Conservation (phyloP, 2,113 vertebrate species). For the Xenopus laevis region DNA sequence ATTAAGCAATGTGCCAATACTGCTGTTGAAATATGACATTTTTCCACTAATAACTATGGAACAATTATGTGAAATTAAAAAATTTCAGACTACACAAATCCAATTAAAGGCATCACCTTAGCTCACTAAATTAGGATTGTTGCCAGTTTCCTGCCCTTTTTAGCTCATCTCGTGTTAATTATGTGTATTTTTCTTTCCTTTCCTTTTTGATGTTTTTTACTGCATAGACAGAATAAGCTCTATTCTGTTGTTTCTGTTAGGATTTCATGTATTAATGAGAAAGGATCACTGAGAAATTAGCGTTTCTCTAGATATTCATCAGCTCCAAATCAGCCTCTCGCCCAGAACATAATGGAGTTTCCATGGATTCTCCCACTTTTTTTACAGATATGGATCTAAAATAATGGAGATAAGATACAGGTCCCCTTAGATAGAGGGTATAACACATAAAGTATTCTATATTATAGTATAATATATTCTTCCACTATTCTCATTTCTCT, state of each 20-base stretch:
- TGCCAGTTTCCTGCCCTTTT: slow-evolving; percentile 76
- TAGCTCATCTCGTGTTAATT: slow-evolving; percentile 68
- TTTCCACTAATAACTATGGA: slow-evolving; percentile 60
- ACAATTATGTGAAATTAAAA: slow-evolving; percentile 63
- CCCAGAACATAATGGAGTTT: too few relatives aligned
- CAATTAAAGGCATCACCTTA: slow-evolving; percentile 66
- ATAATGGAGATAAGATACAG: too few relatives aligned
- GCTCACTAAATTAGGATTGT: slow-evolving; percentile 59
- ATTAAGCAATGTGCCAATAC: slow-evolving; percentile 56
- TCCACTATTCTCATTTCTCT: too few relatives aligned
- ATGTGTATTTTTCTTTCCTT: slow-evolving; percentile 55
- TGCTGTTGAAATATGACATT: slow-evolving; percentile 61
- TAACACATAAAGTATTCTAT: too few relatives aligned
- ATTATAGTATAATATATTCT: too few relatives aligned
- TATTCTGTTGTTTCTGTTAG: background rate
- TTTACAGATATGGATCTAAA: too few relatives aligned
- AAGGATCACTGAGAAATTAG: too few relatives aligned
- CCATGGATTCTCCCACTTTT: too few relatives aligned
- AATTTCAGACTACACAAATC: slow-evolving; percentile 61
- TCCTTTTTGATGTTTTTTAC: slow-evolving; percentile 45
- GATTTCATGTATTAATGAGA: too few relatives aligned
- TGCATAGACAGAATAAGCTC: slow-evolving; percentile 40
- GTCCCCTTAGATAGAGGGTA: too few relatives aligned
- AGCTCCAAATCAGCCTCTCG: too few relatives aligned
- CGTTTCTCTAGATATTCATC: too few relatives aligned